Evolutionary conservation across 2,113 vertebrate species (phyloP).

Genomic region (Proteles cristata): DNA sequence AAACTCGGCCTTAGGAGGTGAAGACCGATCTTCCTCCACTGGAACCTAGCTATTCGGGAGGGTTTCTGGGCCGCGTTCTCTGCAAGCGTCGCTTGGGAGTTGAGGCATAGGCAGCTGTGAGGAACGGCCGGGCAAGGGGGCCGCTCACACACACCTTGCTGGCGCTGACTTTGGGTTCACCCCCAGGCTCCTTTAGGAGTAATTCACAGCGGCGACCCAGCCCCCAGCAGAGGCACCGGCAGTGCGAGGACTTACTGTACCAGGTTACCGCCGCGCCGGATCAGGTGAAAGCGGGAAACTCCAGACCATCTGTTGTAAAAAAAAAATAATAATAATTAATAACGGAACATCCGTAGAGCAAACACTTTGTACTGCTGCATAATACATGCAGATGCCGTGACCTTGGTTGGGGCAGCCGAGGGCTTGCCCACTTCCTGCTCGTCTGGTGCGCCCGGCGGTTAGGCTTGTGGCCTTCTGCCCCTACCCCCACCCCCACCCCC

Average conservation of each 20-base stretch:
- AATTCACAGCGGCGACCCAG: accelerated
- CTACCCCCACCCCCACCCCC: too few species aligned
- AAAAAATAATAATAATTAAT: not conserved
- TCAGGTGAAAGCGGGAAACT: not conserved
- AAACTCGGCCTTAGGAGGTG: not conserved
- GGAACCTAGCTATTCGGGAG: not conserved
- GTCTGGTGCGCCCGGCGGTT: accelerated
- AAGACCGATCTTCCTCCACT: not conserved
- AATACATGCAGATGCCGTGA: not conserved
- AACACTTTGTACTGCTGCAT: not conserved
- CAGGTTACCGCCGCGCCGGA: accelerated
- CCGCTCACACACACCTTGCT: not conserved
- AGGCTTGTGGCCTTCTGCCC: not conserved
- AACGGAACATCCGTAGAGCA: not conserved
- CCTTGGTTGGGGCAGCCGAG: not conserved
- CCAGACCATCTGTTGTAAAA: not conserved
- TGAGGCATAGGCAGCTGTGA: not conserved
- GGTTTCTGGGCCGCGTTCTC: accelerated
- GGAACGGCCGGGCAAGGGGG: not conserved
- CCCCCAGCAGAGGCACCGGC: not conserved
- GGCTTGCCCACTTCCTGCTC: not conserved
- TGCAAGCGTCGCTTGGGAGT: not conserved
- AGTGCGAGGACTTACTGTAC: not conserved
- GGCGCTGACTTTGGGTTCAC: not conserved
- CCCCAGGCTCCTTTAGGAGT: not conserved